phyloP scores from a whole-genome alignment of 2,797 vertebrate genomes.

The Melanotaenia maccullochi region DNA sequence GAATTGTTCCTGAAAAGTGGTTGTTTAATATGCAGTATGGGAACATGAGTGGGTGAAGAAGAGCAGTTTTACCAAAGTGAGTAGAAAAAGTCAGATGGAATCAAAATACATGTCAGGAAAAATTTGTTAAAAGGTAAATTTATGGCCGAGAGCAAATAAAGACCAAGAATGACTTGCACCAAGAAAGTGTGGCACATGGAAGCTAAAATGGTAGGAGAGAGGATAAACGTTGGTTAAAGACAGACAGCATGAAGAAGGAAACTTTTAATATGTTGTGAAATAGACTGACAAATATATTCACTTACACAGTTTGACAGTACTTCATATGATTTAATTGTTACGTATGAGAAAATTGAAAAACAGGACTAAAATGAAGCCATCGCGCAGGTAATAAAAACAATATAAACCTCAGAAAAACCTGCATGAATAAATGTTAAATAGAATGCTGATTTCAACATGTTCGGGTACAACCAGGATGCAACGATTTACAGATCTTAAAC shows the following conservation, averaged over 20 bases:
- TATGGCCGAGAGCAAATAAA: slow-evolving; percentile 1
- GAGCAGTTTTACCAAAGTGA: not conserved
- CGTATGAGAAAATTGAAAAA: not conserved
- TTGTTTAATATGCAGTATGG: not conserved
- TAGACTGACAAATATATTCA: too few species aligned
- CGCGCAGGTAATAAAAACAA: not conserved
- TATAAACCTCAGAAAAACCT: not conserved
- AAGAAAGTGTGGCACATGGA: slow-evolving; percentile 18
- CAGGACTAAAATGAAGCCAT: not conserved
- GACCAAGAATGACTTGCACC: slow-evolving; percentile 3
- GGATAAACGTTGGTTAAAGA: slow-evolving; percentile 35
- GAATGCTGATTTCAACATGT: too few species aligned
- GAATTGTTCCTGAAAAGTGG: not conserved
- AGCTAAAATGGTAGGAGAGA: slow-evolving; percentile 21
- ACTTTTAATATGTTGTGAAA: slow-evolving; percentile 1
- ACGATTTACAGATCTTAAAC: too few species aligned
- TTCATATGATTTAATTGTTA: not conserved
- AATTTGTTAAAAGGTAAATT: slow-evolving; percentile 9
- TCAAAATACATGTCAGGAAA: not conserved
- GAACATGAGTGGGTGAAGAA: not conserved
- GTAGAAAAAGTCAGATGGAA: not conserved
- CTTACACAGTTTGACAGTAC: not conserved
- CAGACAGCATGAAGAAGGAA: slow-evolving; percentile 18
- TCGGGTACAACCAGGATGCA: too few species aligned
- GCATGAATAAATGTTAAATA: too few species aligned